phyloP scores from a whole-genome alignment of 2,888 invertebrate genomes.

The Drosophila subquinaria region DNA sequence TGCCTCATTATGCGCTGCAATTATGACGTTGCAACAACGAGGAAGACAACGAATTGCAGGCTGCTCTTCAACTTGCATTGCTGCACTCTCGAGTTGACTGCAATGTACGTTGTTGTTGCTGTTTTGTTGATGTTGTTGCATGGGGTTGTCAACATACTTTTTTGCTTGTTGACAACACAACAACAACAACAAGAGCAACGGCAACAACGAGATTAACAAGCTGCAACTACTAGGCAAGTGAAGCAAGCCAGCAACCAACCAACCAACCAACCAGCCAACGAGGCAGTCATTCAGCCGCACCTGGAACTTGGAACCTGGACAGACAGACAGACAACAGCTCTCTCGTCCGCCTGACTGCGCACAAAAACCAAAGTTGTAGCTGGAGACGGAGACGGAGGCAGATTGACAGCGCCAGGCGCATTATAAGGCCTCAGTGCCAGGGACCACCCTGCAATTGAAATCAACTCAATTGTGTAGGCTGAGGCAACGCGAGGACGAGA shows the following conservation, averaged over 20 bases:
- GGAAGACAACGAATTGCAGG: slow-evolving; percentile 69
- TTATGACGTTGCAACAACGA: slow-evolving; percentile 75
- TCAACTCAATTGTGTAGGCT: slow-evolving; percentile 76
- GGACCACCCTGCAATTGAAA: slow-evolving; percentile 79
- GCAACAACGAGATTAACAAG: slow-evolving; percentile 65
- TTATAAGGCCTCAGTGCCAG: slow-evolving; percentile 70
- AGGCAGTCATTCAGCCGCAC: slow-evolving; percentile 55
- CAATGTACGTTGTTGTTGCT: slow-evolving; percentile 38
- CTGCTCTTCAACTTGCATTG: slow-evolving; percentile 69
- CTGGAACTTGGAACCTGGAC: slow-evolving; percentile 46
- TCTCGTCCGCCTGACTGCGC: slow-evolving; percentile 57
- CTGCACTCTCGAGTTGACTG: slow-evolving; percentile 69
- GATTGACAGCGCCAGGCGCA: slow-evolving; percentile 79
- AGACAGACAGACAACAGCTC: slow-evolving; percentile 27
- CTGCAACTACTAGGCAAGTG: slow-evolving; percentile 70
- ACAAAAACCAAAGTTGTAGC: slow-evolving; percentile 33
- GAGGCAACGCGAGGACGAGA: slow-evolving; percentile 30
- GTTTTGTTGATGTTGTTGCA: slow-evolving; percentile 36
- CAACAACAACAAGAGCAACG: slow-evolving; percentile 42
- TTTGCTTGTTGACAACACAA: slow-evolving; percentile 77
- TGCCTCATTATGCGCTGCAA: slow-evolving; percentile 80
- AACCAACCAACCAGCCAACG: slow-evolving; percentile 55
- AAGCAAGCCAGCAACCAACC: slow-evolving; percentile 36
- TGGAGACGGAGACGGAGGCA: slow-evolving; percentile 8
- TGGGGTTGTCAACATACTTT: slow-evolving; percentile 77